Conservation (phyloP, 2,888 invertebrate species). For the Ethmia dodecea region DNA sequence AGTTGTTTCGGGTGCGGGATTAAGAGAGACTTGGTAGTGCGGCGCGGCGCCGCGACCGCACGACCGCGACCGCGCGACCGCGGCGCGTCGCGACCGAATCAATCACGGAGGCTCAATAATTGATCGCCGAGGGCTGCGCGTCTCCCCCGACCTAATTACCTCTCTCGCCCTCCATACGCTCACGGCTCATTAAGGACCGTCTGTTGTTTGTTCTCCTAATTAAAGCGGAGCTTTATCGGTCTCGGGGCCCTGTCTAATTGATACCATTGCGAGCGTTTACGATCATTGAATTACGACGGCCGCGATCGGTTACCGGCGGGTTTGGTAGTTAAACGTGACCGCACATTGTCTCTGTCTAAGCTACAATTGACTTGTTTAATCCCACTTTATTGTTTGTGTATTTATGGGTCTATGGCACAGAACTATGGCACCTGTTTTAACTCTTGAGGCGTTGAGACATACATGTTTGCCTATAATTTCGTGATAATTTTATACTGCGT, state of each 20-base stretch:
- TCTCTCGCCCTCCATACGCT: constrained; percentile 65
- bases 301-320: constrained; percentile 63
- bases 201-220: constrained; percentile 77
- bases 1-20: constrained; percentile 22
- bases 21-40: constrained; percentile 31
- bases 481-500: too few relatives aligned
- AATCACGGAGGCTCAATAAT: constrained; percentile 68
- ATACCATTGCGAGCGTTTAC: constrained; percentile 75
- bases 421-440: constrained; percentile 22
- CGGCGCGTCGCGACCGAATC: constrained; percentile 49
- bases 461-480: too few relatives aligned
- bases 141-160: constrained; percentile 67
- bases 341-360: constrained; percentile 65
- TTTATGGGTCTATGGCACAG: constrained; percentile 44
- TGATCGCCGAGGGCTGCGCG: constrained; percentile 50
- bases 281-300: constrained; percentile 72
- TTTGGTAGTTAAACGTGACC: constrained; percentile 68
- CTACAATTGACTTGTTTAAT: constrained; percentile 71
- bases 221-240: constrained; percentile 75
- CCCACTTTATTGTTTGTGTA: constrained; percentile 70
- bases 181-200: constrained; percentile 73
- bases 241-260: constrained; percentile 69
- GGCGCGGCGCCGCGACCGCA: constrained; percentile 15
- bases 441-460: too few relatives aligned
- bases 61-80: constrained; percentile 19